phyloP scores from a whole-genome alignment of 2,797 vertebrate species.

The Kryptolebias ocellatus region DNA sequence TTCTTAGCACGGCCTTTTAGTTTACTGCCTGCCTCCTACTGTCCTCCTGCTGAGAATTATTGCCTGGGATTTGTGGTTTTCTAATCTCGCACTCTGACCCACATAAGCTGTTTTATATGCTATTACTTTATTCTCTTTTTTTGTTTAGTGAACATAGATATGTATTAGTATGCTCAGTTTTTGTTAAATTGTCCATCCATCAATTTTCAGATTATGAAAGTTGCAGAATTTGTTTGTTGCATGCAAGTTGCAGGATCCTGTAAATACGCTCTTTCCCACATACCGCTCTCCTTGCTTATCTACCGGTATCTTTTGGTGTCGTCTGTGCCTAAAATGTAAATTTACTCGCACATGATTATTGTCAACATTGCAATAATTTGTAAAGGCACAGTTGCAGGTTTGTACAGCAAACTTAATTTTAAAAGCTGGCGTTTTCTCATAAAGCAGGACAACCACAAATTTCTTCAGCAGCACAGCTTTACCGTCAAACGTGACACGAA shows the following conservation, averaged over 20 bases:
- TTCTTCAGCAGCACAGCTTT: slow-evolving; percentile 37
- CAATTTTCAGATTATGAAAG: too few species aligned
- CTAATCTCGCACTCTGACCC: slow-evolving; percentile 29
- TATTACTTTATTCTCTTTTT: neutral
- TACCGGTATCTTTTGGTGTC: slow-evolving; percentile 10
- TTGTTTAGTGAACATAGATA: neutral
- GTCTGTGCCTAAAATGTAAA: slow-evolving; percentile 31
- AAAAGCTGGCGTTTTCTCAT: slow-evolving; percentile 51
- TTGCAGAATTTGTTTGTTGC: too few species aligned
- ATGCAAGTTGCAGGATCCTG: too few species aligned
- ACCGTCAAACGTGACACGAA: slow-evolving; percentile 19
- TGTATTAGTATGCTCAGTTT: too few species aligned
- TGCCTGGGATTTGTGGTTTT: slow-evolving; percentile 32
- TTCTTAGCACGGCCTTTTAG: slow-evolving; percentile 53
- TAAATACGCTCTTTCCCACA: neutral
- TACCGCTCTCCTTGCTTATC: slow-evolving; percentile 6
- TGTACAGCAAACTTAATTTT: slow-evolving; percentile 53
- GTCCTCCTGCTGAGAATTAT: slow-evolving; percentile 46
- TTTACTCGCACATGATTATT: slow-evolving; percentile 38
- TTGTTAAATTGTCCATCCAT: neutral
- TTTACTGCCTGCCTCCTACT: slow-evolving; percentile 49
- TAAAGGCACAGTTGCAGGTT: slow-evolving; percentile 27
- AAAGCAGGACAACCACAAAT: slow-evolving; percentile 55
- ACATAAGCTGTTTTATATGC: neutral
- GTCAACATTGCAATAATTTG: slow-evolving; percentile 16